Evolutionary conservation across 2,888 invertebrate species (phyloP).

Genomic region (Lacanobia wlatinum): DNA sequence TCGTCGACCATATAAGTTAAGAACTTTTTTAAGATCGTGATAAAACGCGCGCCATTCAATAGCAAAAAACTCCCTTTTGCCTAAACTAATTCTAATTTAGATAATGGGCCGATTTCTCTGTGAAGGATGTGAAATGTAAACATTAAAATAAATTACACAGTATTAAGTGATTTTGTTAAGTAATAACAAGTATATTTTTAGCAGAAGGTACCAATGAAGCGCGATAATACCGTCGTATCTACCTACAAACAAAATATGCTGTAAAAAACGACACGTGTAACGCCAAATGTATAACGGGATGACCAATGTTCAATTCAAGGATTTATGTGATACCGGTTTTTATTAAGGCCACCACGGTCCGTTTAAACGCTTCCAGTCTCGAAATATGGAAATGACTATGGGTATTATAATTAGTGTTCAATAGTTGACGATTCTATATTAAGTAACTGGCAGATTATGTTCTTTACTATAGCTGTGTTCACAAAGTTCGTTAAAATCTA

Average conservation of each 20-base stretch:
- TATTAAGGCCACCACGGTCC: not conserved
- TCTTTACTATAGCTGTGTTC: not conserved
- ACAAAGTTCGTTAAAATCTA: slow-evolving; percentile 30
- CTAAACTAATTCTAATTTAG: not conserved
- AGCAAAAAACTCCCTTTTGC: not conserved
- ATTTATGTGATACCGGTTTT: slow-evolving; percentile 17
- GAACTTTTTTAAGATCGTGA: too few species aligned
- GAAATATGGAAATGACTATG: slow-evolving; percentile 25
- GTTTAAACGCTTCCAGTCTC: slow-evolving; percentile 6
- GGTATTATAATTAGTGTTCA: not conserved
- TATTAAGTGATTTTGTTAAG: not conserved
- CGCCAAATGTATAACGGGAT: slow-evolving; percentile 5
- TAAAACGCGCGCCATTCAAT: too few species aligned
- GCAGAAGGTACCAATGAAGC: not conserved
- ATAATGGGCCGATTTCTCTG: not conserved
- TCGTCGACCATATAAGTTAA: too few species aligned
- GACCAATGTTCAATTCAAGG: slow-evolving; percentile 27
- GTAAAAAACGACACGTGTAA: slow-evolving; percentile 45
- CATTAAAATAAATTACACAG: not conserved
- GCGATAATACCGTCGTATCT: not conserved
- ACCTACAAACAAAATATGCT: not conserved
- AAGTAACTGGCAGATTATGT: not conserved
- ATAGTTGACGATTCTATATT: slow-evolving; percentile 14
- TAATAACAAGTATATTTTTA: not conserved
- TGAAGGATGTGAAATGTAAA: not conserved